A percentile compares a stretch with the other conserved stretches of the same genome.
Conservation (phyloP, 2,113 vertebrate species). For the Meles meles region DNA sequence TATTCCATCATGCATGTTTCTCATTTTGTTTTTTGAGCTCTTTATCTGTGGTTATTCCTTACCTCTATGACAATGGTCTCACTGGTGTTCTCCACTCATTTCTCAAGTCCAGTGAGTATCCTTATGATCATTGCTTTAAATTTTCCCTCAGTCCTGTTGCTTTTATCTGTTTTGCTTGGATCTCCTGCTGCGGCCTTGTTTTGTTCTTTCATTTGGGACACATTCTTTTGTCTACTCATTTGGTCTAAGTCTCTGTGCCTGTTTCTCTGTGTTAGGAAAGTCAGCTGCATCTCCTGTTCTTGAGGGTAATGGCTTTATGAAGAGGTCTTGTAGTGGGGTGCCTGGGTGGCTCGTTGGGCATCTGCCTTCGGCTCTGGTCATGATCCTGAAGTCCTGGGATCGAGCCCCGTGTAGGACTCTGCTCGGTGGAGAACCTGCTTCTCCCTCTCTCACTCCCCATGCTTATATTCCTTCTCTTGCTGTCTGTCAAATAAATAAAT, state of each 20-base stretch:
- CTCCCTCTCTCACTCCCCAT: no score
- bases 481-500: no score
- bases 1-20: not conserved
- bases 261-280: not conserved
- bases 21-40: not conserved
- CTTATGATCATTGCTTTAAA: not conserved
- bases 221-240: not conserved
- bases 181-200: not conserved
- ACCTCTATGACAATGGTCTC: not conserved
- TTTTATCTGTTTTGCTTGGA: not conserved
- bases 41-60: not conserved
- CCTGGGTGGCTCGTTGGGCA: no score
- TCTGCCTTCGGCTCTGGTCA: no score
- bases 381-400: no score
- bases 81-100: not conserved
- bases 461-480: no score
- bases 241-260: not conserved
- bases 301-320: not conserved
- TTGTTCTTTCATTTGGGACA: not conserved
- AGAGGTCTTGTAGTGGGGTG: not conserved
- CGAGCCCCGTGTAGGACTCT: no score
- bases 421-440: no score
- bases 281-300: not conserved
- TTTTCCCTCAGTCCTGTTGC: not conserved
- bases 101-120: not conserved